Conservation (phyloP, 2,888 invertebrate species). For the Trissoscelio sp. region DNA sequence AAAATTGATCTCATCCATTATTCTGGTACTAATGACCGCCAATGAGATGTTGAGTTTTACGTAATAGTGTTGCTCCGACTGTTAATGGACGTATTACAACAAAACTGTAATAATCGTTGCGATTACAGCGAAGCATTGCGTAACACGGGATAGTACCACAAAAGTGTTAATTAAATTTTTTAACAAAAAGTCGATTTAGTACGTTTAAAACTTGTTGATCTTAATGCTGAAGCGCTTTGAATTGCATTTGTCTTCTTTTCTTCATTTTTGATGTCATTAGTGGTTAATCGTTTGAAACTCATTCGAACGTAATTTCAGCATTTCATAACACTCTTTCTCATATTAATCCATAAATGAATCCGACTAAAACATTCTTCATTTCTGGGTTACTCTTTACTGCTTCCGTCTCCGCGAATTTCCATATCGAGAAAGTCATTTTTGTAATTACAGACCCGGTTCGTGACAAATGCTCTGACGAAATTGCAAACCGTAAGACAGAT, state of each 20-base stretch:
- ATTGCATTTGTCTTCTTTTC: background rate
- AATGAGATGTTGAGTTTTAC: slow-evolving; percentile 28
- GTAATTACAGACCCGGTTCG: slow-evolving; percentile 35
- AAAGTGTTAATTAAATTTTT: background rate
- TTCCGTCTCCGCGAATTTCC: slow-evolving; percentile 39
- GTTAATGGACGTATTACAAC: slow-evolving; percentile 22
- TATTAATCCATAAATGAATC: slow-evolving; percentile 21
- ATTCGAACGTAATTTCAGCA: slow-evolving; percentile 5
- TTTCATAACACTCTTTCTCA: slow-evolving; percentile 22
- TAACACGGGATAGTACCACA: background rate
- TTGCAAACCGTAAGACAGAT: slow-evolving; percentile 23
- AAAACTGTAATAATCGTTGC: slow-evolving; percentile 17
- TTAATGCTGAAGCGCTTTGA: background rate
- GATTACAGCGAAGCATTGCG: slow-evolving; percentile 7
- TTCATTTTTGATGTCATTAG: background rate
- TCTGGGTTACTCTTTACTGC: slow-evolving; percentile 33
- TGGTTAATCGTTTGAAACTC: background rate
- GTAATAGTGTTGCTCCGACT: background rate
- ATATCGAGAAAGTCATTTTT: slow-evolving; percentile 50
- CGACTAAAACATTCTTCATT: background rate
- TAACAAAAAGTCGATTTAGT: too few species aligned
- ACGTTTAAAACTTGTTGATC: too few species aligned
- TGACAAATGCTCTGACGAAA: slow-evolving; percentile 28
- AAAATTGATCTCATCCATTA: slow-evolving; percentile 35
- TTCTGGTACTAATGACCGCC: slow-evolving; percentile 38